A percentile compares a stretch with the other conserved stretches of the same genome.
Conservation (phyloP, 2,888 invertebrate genomes). For the Drosophila seclusa region DNA sequence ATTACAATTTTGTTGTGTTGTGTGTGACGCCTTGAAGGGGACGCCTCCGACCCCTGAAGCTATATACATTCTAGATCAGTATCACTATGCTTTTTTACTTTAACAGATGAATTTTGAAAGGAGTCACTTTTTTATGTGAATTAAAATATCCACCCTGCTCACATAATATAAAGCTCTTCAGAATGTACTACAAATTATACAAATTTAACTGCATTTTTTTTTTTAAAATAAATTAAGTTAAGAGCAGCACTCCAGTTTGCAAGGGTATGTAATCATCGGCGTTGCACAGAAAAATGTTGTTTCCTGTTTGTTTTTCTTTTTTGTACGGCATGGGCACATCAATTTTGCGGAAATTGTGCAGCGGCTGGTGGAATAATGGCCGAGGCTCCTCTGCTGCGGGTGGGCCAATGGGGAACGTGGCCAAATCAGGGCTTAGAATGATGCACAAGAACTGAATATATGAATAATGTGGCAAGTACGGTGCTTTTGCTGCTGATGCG, state of each 20-base stretch:
- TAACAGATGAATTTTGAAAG: neutral
- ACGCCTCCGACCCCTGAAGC: neutral
- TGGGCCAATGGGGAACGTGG: constrained; percentile 26
- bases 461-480: constrained; percentile 58
- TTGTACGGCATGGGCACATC: constrained; percentile 55
- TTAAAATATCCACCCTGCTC: neutral
- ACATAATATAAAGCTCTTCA: neutral
- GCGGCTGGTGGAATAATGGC: constrained; percentile 55
- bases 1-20: neutral
- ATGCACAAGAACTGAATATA: constrained; percentile 55
- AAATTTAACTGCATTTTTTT: neutral
- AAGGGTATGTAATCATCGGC: neutral
- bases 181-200: neutral
- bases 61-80: neutral
- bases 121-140: too few species aligned
- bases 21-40: neutral
- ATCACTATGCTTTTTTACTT: neutral
- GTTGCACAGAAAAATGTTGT: neutral
- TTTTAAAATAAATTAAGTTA: neutral
- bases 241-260: neutral
- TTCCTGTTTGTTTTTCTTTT: constrained; percentile 16
- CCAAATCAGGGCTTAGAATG: constrained; percentile 53
- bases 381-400: constrained; percentile 34
- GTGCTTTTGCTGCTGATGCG: constrained; percentile 23
- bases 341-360: constrained; percentile 72